phyloP scores from a whole-genome alignment of 2,113 vertebrate species.

The Planiliza haematocheilus region DNA sequence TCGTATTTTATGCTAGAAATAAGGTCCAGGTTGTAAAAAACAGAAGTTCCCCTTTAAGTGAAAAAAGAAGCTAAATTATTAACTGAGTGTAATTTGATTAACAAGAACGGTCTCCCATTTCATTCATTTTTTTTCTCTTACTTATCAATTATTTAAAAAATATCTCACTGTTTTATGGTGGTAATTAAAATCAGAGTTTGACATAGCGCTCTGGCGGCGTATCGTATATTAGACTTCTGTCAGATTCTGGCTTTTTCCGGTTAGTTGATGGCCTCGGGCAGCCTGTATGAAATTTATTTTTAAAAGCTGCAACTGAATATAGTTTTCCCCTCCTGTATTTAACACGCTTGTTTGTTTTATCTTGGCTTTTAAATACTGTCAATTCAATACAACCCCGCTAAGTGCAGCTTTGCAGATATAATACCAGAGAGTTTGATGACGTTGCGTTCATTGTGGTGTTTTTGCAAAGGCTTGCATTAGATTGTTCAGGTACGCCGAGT shows the following conservation, averaged over 20 bases:
- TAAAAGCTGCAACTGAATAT: constrained; percentile 1
- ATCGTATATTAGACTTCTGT: constrained; percentile 8
- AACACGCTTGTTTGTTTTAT: no score
- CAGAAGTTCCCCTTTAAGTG: no score
- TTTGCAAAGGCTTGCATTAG: constrained; percentile 43
- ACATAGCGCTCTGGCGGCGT: constrained; percentile 4
- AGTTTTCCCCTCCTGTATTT: not conserved
- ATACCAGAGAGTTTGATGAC: constrained; percentile 1
- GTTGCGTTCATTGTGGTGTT: constrained; percentile 40
- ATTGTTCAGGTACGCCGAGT: constrained; percentile 50
- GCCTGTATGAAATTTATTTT: not conserved
- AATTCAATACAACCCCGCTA: constrained; percentile 1
- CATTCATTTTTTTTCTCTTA: not conserved
- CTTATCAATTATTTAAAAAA: constrained; percentile 26
- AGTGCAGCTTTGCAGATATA: constrained; percentile 4
- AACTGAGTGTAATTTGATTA: no score
- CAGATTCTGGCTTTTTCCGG: constrained; percentile 29
- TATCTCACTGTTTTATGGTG: constrained; percentile 28
- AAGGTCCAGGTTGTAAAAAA: no score
- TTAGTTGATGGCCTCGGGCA: not conserved
- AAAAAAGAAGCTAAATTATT: no score
- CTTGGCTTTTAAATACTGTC: not conserved
- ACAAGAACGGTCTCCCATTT: no score
- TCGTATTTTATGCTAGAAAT: no score
- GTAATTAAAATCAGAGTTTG: constrained; percentile 13